A percentile compares a stretch with the other conserved stretches of the same genome.
Conservation (phyloP, 2,888 invertebrate species). For the Papilio gigon region DNA sequence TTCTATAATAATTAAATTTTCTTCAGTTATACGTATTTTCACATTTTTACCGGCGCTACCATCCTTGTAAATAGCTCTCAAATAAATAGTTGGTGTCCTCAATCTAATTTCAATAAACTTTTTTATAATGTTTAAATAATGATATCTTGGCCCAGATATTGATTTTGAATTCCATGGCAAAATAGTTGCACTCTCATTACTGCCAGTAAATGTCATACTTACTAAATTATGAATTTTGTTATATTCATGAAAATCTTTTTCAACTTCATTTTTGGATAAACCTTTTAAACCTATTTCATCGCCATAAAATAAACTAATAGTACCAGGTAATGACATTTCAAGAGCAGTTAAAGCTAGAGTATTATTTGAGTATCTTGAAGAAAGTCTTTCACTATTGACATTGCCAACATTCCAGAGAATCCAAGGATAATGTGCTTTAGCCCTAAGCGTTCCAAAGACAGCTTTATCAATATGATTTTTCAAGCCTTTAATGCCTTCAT, state of each 20-base stretch:
- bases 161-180: constrained; percentile 86
- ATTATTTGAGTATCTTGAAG: constrained; percentile 82
- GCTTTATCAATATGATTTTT: constrained; percentile 83
- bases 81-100: constrained; percentile 87
- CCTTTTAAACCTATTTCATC: constrained; percentile 91
- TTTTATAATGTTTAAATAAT: constrained; percentile 81
- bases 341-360: constrained; percentile 87
- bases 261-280: constrained; percentile 73
- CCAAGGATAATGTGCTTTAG: constrained; percentile 87
- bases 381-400: constrained; percentile 83
- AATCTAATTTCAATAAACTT: constrained; percentile 83
- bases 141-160: constrained; percentile 72
- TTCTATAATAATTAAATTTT: constrained; percentile 87
- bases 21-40: constrained; percentile 84
- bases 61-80: constrained; percentile 86
- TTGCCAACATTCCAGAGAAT: constrained; percentile 90
- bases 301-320: constrained; percentile 94
- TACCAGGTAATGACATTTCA: constrained; percentile 91
- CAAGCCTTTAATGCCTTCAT: constrained; percentile 81
- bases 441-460: constrained; percentile 82
- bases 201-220: constrained; percentile 86
- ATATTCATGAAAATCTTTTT: constrained; percentile 82
- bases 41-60: constrained; percentile 85
- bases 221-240: constrained; percentile 86
- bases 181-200: constrained; percentile 65